Percentiles rank a stretch among this genome's conserved stretches.
These are phyloP conservation scores for Lithophane leautieri DNA, from an alignment of 2,888 invertebrate genomes.

Conservation along the genomic window DNA sequence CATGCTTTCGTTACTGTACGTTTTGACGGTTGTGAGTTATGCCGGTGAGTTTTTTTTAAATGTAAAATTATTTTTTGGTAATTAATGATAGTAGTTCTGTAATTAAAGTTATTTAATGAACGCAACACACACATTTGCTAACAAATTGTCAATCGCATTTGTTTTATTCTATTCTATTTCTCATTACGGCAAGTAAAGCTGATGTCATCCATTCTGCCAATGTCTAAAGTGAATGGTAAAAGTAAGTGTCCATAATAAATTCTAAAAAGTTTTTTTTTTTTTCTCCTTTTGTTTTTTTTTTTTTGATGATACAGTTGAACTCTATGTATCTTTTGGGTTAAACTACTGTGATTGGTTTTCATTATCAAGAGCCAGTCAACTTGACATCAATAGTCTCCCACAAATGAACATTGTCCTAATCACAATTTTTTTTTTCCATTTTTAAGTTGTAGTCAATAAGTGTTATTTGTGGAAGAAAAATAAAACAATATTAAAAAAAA, in stretches of 20 bases:
- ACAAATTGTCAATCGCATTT: not conserved
- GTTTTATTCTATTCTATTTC: not conserved
- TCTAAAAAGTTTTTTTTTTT: no score
- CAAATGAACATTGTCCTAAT: no score
- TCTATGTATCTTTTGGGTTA: not conserved
- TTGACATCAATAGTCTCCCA: no score
- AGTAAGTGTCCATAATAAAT: not conserved
- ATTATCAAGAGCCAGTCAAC: not conserved
- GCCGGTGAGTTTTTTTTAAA: constrained; percentile 51
- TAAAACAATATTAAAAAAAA: no score
- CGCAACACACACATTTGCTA: not conserved
- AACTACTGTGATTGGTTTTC: not conserved
- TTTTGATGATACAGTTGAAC: no score
- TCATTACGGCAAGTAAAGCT: not conserved
- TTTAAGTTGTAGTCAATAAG: no score
- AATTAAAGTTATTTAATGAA: not conserved
- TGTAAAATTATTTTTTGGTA: not conserved
- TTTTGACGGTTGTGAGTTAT: constrained; percentile 66
- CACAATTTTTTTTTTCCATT: no score
- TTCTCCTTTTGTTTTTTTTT: no score
- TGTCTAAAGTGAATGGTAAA: not conserved
- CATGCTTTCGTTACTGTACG: constrained; percentile 71
- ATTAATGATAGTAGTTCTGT: not conserved
- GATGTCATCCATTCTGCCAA: not conserved
- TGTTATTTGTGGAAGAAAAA: no score